Evolutionary conservation across 2,888 invertebrate genomes (phyloP), one percentile per base, ranked within the genome.

Genomic region (Zootermopsis nevadensis): DNA sequence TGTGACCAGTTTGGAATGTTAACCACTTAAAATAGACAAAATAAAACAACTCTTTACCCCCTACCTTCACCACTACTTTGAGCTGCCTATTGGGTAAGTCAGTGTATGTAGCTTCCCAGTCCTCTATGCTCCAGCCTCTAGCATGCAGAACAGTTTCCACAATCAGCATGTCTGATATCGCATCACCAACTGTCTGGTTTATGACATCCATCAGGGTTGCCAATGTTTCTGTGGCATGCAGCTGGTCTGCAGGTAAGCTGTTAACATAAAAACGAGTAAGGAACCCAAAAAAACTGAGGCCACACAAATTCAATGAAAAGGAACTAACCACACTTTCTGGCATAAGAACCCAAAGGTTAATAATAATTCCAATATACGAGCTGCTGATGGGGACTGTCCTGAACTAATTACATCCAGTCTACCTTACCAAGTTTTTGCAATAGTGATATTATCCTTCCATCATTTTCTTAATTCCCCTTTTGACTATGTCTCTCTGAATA

Each of bases 151-250:
- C 95, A 0, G 95, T 94, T 90, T 99, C 99, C 0, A 99, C 98
- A 8, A 98, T 89, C 83, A 99, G 91, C 93, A 99, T 92, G 88
- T 99, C 99, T 0, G 99, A 98, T 82, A 99, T 94, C 4, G 99
- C 99, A 91, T 99, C 99, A 0, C 99, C 99, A 0, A 99, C 97
- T 0, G 96, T 95, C 90, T 98, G 97, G 89, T 98, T 99, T 24
- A 97, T 96, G 87, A 98, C 91, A 89, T 97, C 94, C 85, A 97
- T 94, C 82, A 97, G 90, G 86, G 92, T 91, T 3, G 93, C 88
- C 19, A 98, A 90, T 33, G 92, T 92, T 55, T 91, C 89, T 0
- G 95, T 94, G 1, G 94, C 93, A 84, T 91, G 90, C 77, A 91
- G 89, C 82, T 88, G 87, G 2, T 83, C 83, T 35, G 85, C 79